Evolutionary conservation across 2,888 invertebrate genomes (phyloP).

Genomic region (Strigamia maritima): DNA sequence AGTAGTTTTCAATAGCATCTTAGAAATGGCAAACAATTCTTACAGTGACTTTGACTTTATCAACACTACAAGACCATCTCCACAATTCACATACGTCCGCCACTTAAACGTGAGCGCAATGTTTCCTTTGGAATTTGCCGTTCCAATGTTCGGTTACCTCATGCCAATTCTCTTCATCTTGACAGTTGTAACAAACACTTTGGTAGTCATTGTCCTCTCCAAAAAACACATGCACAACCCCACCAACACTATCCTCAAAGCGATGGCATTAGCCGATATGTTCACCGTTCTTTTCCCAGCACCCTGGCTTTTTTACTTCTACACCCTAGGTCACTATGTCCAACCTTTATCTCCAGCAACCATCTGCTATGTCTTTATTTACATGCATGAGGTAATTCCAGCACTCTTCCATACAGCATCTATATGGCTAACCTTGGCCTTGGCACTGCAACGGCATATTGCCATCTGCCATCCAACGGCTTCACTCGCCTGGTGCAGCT

Average conservation of each 20-base stretch:
- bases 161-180: constrained; percentile 80
- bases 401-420: constrained; percentile 90
- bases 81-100: neutral
- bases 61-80: neutral
- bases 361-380: constrained; percentile 72
- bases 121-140: constrained; percentile 64
- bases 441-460: constrained; percentile 89
- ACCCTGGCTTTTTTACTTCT: constrained; percentile 88
- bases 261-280: constrained; percentile 95
- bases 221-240: constrained; percentile 88
- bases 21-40: neutral
- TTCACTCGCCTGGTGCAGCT: constrained; percentile 70
- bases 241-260: constrained; percentile 86
- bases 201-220: constrained; percentile 84
- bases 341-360: constrained; percentile 71
- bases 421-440: constrained; percentile 85
- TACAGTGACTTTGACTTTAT: neutral
- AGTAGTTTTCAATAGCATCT: neutral
- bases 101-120: constrained; percentile 64
- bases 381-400: constrained; percentile 61
- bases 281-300: constrained; percentile 85
- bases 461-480: constrained; percentile 90
- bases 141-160: constrained; percentile 71
- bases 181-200: constrained; percentile 84
- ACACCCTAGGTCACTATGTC: constrained; percentile 81